Evolutionary conservation across 1,140 invertebrate genomes (phyloP), one percentile per base, ranked within the genome.

Genomic region (Caerostris darwini): DNA sequence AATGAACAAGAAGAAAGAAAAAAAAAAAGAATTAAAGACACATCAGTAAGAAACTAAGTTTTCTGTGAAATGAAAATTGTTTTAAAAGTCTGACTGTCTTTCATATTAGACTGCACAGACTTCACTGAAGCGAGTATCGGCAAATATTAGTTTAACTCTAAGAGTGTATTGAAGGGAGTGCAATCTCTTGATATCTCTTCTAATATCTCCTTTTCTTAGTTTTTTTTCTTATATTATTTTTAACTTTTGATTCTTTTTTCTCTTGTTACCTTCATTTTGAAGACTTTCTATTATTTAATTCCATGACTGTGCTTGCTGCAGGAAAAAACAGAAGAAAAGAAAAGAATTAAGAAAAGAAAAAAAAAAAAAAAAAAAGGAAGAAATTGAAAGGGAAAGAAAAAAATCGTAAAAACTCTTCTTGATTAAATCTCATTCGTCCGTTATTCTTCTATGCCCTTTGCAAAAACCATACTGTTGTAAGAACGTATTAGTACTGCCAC

Each of bases 111-210:
- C 69, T 59, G 89, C 56, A 57, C 10, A 59, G 58, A 17, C 53
- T 57, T 17, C 59, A 69, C 58, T 57, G 81, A 92, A 92, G 90
- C 90, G 50, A 64, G 50, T 81, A 53, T 67, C 64, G 82, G 81
- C 90, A 92, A 92, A 92, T 92, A 92, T 92, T 92, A 92, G 90
- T 81, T 92, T 83, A 85, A 59, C 67, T 92, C 90, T 85, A 59
- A 85, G 53, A 14, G 58, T 57, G 61, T 64, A 85, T 85, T 85
- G 77, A 82, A 85, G 59, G n/a, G 56, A 77, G 71, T n/a, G 34
- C 54, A 90, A 81, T n/a, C 53, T 92, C 59, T 50, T 83, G 90
- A 92, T 92, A 92, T 83, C 90, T 92, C 82, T 85, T 58, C 61
- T 81, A 81, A 81, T 90, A 90, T 92, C 53, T 67, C 56, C 59